A percentile compares a stretch with the other conserved stretches of the same genome.
phyloP scores from a whole-genome alignment of 2,888 invertebrate genomes.

The Trissolcus japonicus region DNA sequence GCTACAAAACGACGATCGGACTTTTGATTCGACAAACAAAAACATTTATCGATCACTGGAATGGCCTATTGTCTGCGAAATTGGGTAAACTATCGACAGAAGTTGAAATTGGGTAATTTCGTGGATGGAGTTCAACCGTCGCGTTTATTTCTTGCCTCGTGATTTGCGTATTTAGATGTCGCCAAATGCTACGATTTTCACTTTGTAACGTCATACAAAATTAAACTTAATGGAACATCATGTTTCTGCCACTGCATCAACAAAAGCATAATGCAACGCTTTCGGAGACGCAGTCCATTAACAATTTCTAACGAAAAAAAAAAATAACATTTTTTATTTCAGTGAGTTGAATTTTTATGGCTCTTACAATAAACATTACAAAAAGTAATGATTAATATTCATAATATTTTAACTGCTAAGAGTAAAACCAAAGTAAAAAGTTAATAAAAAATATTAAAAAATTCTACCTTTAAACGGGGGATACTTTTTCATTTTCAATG shows the following conservation, averaged over 20 bases:
- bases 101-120: conserved; percentile 46
- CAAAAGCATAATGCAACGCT: neutral
- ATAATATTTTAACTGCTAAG: too few relatives aligned
- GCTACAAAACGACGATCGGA: conserved; percentile 18
- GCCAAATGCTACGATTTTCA: conserved; percentile 12
- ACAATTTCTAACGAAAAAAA: too few relatives aligned
- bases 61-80: conserved; percentile 43
- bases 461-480: too few relatives aligned
- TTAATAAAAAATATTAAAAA: too few relatives aligned
- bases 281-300: too few relatives aligned
- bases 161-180: conserved; percentile 18
- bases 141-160: conserved; percentile 16
- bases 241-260: neutral
- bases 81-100: conserved; percentile 38
- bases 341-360: too few relatives aligned
- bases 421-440: too few relatives aligned
- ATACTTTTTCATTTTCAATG: too few relatives aligned
- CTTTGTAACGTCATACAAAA: neutral
- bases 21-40: conserved; percentile 36
- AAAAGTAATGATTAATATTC: too few relatives aligned
- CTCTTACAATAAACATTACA: too few relatives aligned
- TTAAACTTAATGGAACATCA: too few relatives aligned
- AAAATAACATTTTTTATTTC: too few relatives aligned
- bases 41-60: conserved; percentile 48
- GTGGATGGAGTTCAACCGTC: conserved; percentile 15